Conservation (phyloP, 2,797 vertebrate species). For the Merluccius polli region DNA sequence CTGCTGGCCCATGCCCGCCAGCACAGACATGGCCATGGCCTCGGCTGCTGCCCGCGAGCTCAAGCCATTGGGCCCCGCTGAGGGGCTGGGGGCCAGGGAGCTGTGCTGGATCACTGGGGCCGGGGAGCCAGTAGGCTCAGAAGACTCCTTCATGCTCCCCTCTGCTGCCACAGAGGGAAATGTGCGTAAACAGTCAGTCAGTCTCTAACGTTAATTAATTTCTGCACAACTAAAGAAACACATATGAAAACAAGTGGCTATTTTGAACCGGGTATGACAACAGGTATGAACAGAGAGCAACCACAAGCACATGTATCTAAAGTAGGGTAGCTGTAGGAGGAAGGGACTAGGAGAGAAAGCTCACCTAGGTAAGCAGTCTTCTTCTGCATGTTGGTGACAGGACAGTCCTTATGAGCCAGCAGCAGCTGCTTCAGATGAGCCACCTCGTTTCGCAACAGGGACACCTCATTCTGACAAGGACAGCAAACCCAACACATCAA, state of each 20-base stretch:
- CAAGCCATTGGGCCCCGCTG: conserved; percentile 80
- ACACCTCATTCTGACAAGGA: conserved; percentile 89
- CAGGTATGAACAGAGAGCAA: background rate
- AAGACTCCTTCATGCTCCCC: conserved; percentile 88
- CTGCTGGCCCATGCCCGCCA: conserved; percentile 88
- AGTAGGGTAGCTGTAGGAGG: background rate
- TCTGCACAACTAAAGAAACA: background rate
- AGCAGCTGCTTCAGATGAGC: conserved; percentile 97
- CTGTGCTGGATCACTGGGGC: conserved; percentile 94
- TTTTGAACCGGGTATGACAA: background rate
- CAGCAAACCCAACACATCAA: background rate
- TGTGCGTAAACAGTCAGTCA: background rate
- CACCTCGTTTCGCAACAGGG: conserved; percentile 92
- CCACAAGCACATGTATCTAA: background rate
- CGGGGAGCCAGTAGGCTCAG: conserved; percentile 87
- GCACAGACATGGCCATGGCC: conserved; percentile 92
- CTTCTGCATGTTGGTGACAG: conserved; percentile 94
- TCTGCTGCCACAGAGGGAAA: conserved; percentile 51
- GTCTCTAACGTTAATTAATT: background rate
- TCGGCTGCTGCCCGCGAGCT: conserved; percentile 89
- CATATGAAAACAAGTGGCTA: background rate
- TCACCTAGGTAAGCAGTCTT: conserved; percentile 91
- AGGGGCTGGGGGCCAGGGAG: conserved; percentile 77
- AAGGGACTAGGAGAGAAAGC: background rate
- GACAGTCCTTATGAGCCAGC: conserved; percentile 98